Conservation (phyloP, 2,797 vertebrate species). For the Halcyon chelicuti region DNA sequence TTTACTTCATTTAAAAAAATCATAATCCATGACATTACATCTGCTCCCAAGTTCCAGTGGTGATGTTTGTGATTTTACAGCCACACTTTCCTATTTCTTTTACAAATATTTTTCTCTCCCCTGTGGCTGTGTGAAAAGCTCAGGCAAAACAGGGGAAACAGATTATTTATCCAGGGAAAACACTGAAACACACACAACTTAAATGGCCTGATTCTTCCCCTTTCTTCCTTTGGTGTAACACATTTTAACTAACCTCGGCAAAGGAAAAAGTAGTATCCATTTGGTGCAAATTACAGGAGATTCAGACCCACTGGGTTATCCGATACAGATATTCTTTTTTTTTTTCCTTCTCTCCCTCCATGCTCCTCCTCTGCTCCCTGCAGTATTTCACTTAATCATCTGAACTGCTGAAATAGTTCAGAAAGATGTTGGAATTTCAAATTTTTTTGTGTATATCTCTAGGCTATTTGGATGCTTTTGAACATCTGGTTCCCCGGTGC, state of each 20-base stretch:
- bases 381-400: neutral
- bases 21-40: neutral
- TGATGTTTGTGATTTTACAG: constrained; percentile 47
- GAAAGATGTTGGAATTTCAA: neutral
- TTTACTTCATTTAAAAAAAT: constrained; percentile 22
- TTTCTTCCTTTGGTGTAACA: neutral
- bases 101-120: constrained; percentile 48
- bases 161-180: constrained; percentile 21
- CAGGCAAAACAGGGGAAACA: neutral
- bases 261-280: neutral
- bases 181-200: neutral
- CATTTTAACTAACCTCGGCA: neutral
- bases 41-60: neutral
- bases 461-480: neutral
- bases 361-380: accelerated
- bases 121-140: neutral
- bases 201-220: neutral
- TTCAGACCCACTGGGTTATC: neutral
- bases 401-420: neutral
- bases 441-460: neutral
- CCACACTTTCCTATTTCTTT: constrained; percentile 12
- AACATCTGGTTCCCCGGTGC: neutral
- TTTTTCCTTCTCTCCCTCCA: neutral
- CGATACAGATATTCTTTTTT: neutral
- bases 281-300: neutral